Evolutionary conservation across 2,888 invertebrate species (phyloP), one percentile per base, ranked within the genome.

Genomic region (Tineola bisselliella): DNA sequence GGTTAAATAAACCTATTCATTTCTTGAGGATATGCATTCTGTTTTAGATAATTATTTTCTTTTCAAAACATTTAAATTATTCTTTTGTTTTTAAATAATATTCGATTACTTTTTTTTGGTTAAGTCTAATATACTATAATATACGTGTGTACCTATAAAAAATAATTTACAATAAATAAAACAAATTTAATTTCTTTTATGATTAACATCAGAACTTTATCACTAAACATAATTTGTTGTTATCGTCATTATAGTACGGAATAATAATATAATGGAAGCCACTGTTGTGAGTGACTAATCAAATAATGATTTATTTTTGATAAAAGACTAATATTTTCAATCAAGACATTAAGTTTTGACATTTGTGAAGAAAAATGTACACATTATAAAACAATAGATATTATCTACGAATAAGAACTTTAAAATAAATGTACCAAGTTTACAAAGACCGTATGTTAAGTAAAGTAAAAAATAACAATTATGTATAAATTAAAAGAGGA

Each of bases 1-100:
- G 58, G 58, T 58, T 58, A 58, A 58, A 58, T 31, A 31, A 58
- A 58, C 58, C 58, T 58, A 58, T 58, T 58, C 33, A 58, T 58
- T 58, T 33, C 15, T 31, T 33, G 33, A 3, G 25, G 58, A 33
- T 33, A 58, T 56, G 56, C 12, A 18, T 58, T 18, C 25, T 52
- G 52, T 52, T 52, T 17, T 52, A 4, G 13, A 4, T 52, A 5
- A 17, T 17, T 52, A 17, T 52, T 52, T 52, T 15, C 52, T 52
- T n/a, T 52, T 17, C 15, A 52, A 17, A 17, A 6, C 18, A 8
- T 52, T 52, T 52, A 13, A 13, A 3, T 6, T 10, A 43, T 43
- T n/a, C 43, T 43, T 13, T 43, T 25, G 25, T 25, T 25, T 25
- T 25, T 25, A 4, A 25, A 25, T 25, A 25, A 2, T 43, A 43